phyloP scores from a whole-genome alignment of 2,888 invertebrate genomes.

The Argyra leucocephala region DNA sequence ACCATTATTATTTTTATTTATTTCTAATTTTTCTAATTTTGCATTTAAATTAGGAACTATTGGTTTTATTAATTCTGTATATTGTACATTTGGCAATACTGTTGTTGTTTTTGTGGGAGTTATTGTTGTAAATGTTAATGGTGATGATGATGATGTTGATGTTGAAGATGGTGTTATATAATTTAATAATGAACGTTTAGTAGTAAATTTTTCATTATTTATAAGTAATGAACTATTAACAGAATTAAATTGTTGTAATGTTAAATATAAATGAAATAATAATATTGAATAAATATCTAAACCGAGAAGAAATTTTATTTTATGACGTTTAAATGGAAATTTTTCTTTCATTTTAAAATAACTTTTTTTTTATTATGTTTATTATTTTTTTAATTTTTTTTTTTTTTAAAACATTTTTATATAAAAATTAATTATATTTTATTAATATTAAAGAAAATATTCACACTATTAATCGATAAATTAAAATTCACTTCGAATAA shows the following conservation, averaged over 20 bases:
- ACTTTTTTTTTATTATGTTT: neutral
- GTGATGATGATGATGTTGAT: neutral
- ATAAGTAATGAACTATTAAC: neutral
- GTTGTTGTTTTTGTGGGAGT: neutral
- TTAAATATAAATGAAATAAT: slow-evolving; percentile 6
- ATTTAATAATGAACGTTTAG: neutral
- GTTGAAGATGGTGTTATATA: neutral
- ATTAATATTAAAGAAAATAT: no score
- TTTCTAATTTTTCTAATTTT: neutral
- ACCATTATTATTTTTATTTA: neutral
- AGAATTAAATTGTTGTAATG: neutral
- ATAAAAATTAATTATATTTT: no score
- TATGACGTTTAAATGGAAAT: neutral
- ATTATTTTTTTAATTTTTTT: no score
- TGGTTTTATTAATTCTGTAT: no score
- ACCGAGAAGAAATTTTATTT: neutral
- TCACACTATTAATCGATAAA: no score
- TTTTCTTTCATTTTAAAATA: neutral
- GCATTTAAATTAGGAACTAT: neutral
- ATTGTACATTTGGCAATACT: neutral
- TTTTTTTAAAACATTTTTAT: no score
- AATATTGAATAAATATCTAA: slow-evolving; percentile 6
- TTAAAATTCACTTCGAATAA: no score
- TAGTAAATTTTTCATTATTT: neutral
- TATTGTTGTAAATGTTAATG: neutral